Conservation (phyloP, 2,888 invertebrate genomes). For the Diplolepis rosae region DNA sequence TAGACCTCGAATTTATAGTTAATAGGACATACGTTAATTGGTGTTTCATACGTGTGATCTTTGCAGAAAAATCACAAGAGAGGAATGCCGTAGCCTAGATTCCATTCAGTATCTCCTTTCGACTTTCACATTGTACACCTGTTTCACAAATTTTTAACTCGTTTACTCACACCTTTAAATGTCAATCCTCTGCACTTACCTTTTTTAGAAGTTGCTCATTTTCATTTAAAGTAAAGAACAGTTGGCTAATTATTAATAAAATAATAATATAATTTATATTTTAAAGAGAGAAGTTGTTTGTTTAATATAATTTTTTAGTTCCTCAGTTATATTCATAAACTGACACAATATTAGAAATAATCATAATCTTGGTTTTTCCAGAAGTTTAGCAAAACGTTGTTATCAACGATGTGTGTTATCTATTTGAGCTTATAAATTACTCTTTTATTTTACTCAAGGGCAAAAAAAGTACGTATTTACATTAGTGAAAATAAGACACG, state of each 20-base stretch:
- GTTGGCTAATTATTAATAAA: too few species aligned
- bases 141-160: conserved; percentile 20
- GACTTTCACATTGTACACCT: conserved; percentile 32
- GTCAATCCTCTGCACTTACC: not conserved
- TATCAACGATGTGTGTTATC: conserved; percentile 1
- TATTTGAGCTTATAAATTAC: not conserved
- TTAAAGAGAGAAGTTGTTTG: too few species aligned
- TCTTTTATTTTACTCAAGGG: not conserved
- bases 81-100: conserved; percentile 34
- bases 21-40: not conserved
- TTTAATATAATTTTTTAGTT: too few species aligned
- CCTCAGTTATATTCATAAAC: too few species aligned
- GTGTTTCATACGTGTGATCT: conserved; percentile 4
- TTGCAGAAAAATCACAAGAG: conserved; percentile 21
- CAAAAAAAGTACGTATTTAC: conserved; percentile 9
- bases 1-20: not conserved
- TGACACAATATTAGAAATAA: too few species aligned
- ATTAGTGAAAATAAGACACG: not conserved
- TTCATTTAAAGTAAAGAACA: not conserved
- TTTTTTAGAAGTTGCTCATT: not conserved
- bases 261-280: too few species aligned
- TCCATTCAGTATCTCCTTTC: conserved; percentile 29
- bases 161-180: conserved; percentile 1
- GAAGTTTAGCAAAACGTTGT: not conserved
- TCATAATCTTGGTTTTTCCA: too few species aligned